Base-by-base conservation (phyloP, 2,113 vertebrate genomes). In the Hylia prasina region DNA sequence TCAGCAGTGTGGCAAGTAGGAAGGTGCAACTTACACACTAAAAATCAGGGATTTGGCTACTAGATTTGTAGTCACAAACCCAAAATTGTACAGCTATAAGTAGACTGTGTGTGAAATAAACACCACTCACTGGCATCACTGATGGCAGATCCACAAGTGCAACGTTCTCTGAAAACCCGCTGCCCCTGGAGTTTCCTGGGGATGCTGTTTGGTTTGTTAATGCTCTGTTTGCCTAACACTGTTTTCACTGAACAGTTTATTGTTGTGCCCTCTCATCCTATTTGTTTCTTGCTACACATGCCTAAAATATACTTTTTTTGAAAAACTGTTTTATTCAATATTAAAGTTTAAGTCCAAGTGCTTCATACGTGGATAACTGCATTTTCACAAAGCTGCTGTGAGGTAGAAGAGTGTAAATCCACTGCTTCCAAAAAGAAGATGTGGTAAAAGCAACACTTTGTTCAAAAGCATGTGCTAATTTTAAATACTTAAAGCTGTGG, bases 121-220 rank as follows among this genome's bases (percentile, higher is more conserved):
- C 25, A 20, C 28, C 15, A 7, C 51, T 58, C 13, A 6, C 22
- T 76, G 68, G 31, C 48, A 56, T 39, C 22, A 7, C 3, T 24
- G 40, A 60, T 51, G 87, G 53, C 61, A 76, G 53, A 50, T 45
- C 42, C 42, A 23, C 40, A 40, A 56, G 31, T 54, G 30, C 53
- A 56, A 4, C 0, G 0, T 45, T 44, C 44, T 73, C 54, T 48
- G 48, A 44, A 82, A 90, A 57, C 15, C 21, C 6, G 0, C 71
- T 53, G 60, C 40, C 39, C 9, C 50, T 42, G 0, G 66, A 48
- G 21, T 31, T 63, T 75, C 44, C 15, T 72, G 56, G 44, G 73
- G 53, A 47, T 75, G 15, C 23, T 1, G 2, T 76, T 93, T 79
- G 30, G 50, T 89, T 77, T 11, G 0, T 48, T 89, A 87, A 39